phyloP scores from a whole-genome alignment of 2,888 invertebrate species.

The Acleris holmiana region DNA sequence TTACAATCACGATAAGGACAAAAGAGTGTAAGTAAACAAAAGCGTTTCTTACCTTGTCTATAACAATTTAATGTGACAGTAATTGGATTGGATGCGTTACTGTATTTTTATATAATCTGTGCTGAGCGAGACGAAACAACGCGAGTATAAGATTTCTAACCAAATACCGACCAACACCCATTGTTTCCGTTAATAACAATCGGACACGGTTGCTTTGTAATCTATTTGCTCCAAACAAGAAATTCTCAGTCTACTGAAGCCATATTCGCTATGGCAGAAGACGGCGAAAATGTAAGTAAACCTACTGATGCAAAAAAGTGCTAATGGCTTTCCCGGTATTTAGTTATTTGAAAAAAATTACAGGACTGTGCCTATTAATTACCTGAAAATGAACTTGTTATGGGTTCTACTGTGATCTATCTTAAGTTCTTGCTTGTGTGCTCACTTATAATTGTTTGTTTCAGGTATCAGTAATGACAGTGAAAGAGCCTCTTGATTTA shows the following conservation, averaged over 20 bases:
- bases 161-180: too few relatives aligned
- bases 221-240: neutral
- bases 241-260: slow-evolving; percentile 11
- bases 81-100: too few relatives aligned
- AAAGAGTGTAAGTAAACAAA: too few relatives aligned
- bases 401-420: neutral
- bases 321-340: neutral
- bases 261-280: slow-evolving; percentile 66
- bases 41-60: too few relatives aligned
- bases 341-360: neutral
- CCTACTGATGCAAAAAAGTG: neutral
- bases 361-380: neutral
- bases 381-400: neutral
- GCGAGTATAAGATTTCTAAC: too few relatives aligned
- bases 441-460: slow-evolving; percentile 45
- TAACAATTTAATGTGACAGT: too few relatives aligned
- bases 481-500: slow-evolving; percentile 99
- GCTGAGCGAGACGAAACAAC: too few relatives aligned
- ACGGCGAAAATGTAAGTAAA: slow-evolving; percentile 73
- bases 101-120: too few relatives aligned
- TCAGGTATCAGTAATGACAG: slow-evolving; percentile 93
- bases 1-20: too few relatives aligned
- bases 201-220: neutral
- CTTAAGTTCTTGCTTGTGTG: too few relatives aligned
- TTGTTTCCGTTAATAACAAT: too few relatives aligned